Conservation (phyloP, 2,797 vertebrate species). For the Choloepus didactylus region DNA sequence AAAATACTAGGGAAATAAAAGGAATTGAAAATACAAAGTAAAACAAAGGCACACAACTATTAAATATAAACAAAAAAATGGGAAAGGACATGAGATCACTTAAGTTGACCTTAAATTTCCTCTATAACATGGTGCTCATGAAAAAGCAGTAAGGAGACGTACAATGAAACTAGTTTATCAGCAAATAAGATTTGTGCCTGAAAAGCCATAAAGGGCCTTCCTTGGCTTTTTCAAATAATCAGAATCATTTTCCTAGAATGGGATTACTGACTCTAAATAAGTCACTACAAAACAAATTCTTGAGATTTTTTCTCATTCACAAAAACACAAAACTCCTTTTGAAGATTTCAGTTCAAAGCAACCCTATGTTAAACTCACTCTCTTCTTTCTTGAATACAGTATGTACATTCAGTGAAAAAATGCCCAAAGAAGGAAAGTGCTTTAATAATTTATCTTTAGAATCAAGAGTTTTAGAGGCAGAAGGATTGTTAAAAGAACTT, state of each 20-base stretch:
- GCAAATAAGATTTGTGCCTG: not conserved
- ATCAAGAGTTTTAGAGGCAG: not conserved
- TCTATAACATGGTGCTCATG: not conserved
- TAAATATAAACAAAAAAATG: not conserved
- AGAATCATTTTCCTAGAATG: not conserved
- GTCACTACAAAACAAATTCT: not conserved
- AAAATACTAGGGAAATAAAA: not conserved
- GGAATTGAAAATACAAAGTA: not conserved
- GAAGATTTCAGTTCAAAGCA: constrained; percentile 40
- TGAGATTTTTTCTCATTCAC: not conserved
- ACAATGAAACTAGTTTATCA: not conserved
- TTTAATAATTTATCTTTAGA: not conserved
- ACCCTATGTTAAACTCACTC: not conserved
- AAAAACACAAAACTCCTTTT: not conserved
- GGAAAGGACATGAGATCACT: not conserved
- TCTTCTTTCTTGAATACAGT: not conserved
- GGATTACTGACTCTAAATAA: not conserved
- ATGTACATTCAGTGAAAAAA: not conserved
- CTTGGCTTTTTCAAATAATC: not conserved
- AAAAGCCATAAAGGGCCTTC: not conserved
- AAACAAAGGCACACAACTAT: constrained; percentile 26
- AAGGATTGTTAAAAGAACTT: not conserved
- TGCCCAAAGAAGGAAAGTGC: not conserved
- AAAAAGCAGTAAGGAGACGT: not conserved
- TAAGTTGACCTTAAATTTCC: not conserved